Conservation (phyloP, 2,888 invertebrate genomes). For the Cataglyphis altisquamis region DNA sequence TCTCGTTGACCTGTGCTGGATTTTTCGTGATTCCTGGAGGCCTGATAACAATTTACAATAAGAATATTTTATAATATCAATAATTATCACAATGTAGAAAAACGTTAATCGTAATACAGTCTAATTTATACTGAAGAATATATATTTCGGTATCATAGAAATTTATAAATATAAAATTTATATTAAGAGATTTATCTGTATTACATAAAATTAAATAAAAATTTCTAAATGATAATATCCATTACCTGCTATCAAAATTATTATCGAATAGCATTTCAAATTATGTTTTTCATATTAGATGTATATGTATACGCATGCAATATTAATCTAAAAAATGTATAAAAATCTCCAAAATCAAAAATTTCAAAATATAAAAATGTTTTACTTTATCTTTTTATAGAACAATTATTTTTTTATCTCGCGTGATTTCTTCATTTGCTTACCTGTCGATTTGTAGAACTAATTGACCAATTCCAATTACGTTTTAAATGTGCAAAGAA, state of each 20-base stretch:
- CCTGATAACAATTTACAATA: background rate
- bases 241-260: background rate
- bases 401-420: slow-evolving; percentile 19
- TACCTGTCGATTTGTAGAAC: slow-evolving; percentile 13
- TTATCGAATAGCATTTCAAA: background rate
- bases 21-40: slow-evolving; percentile 22
- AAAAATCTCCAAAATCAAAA: background rate
- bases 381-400: background rate
- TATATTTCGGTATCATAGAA: background rate
- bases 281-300: background rate
- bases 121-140: background rate
- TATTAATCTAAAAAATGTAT: background rate
- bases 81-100: background rate
- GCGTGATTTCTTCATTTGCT: slow-evolving; percentile 41
- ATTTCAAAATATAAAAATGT: background rate
- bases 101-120: background rate
- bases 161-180: background rate
- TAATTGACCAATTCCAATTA: slow-evolving; percentile 88
- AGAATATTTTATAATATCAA: background rate
- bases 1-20: slow-evolving; percentile 49
- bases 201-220: background rate
- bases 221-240: background rate
- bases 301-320: background rate
- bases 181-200: background rate
- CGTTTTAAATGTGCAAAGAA: slow-evolving; percentile 90